Base-by-base conservation (phyloP, 2,797 vertebrate genomes). In the Labroides dimidiatus region DNA sequence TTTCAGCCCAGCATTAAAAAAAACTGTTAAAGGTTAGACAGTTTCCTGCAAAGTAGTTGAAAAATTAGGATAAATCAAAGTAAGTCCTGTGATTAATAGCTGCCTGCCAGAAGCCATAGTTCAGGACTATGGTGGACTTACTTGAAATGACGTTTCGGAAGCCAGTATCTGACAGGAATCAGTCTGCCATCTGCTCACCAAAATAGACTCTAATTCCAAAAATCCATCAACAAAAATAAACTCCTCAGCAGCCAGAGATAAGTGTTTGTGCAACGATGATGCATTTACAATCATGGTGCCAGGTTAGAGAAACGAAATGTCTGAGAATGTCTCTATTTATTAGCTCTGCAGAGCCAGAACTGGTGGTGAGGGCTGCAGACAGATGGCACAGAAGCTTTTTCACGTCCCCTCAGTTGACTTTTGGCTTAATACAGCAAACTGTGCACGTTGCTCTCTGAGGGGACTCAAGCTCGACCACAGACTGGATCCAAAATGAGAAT, bases 301-400 rank as follows among this genome's bases (percentile, higher is more conserved):
- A 81, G 66, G 75, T 71, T 39, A 57, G 23, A 56, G 52, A 39
- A 9, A 23, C 1, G 41, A 69, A 47, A 65, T 44, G 39, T 42
- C 15, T 1, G 43, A 72, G 45, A 68, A 59, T 17, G 41, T 41
- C 17, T 50, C 41, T 21, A 17, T 70, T 45, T 53, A 53, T 65
- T 69, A 24, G 0, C 6, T 65, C 63, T 19, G 39, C 61, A 51
- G 47, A 53, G 67, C 63, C 72, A 64, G 67, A 36, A 8, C 41
- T 53, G 68, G 58, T 48, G 64, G 67, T 17, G 6, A 68, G 56
- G 56, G 23, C 59, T 51, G 53, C 58, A 15, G 69, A 78, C 87
- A 86, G 86, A 85, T 84, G 84, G 77, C 67, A 55, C 63, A 43
- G 62, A 68, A 58, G 81, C 67, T 4, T 57, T 68, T 65, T 76